A percentile compares a stretch with the other conserved stretches of the same genome.
These are phyloP conservation scores for Drosophila mulleri DNA, from an alignment of 2,888 invertebrate species.

Conservation along the genomic window DNA sequence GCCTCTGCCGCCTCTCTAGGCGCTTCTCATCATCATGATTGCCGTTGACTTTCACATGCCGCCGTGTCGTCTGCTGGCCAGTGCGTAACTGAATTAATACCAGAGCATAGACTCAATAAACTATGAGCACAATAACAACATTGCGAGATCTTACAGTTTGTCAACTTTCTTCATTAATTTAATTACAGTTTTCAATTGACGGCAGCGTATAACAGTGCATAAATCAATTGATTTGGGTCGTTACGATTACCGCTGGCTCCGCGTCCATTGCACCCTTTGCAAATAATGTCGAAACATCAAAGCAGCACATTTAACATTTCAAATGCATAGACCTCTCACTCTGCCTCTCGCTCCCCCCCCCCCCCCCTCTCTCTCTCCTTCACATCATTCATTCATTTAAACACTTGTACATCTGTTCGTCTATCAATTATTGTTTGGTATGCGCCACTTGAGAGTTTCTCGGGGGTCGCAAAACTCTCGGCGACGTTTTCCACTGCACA, in stretches of 20 bases:
- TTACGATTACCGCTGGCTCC: constrained; percentile 4
- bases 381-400: constrained; percentile 69
- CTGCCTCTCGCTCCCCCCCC: too few species aligned
- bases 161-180: constrained; percentile 70
- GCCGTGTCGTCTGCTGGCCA: constrained; percentile 42
- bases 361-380: too few species aligned
- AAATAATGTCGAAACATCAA: constrained; percentile 41
- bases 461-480: constrained; percentile 30
- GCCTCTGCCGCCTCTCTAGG: constrained; percentile 21
- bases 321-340: constrained; percentile 12
- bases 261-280: constrained; percentile 30
- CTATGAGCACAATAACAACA: constrained; percentile 11
- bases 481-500: constrained; percentile 60
- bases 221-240: constrained; percentile 76
- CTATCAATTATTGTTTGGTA: constrained; percentile 72
- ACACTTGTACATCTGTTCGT: constrained; percentile 81
- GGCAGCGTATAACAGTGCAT: constrained; percentile 47
- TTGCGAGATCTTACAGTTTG: constrained; percentile 34
- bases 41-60: constrained; percentile 48
- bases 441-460: constrained; percentile 55
- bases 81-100: constrained; percentile 69
- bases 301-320: constrained; percentile 33
- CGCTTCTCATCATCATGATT: constrained; percentile 23
- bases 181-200: constrained; percentile 77
- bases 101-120: constrained; percentile 18